Percentiles rank a stretch among this genome's conserved stretches.
Evolutionary conservation across 1,140 invertebrate species (phyloP).

Genomic region (Lepidurus couesii): DNA sequence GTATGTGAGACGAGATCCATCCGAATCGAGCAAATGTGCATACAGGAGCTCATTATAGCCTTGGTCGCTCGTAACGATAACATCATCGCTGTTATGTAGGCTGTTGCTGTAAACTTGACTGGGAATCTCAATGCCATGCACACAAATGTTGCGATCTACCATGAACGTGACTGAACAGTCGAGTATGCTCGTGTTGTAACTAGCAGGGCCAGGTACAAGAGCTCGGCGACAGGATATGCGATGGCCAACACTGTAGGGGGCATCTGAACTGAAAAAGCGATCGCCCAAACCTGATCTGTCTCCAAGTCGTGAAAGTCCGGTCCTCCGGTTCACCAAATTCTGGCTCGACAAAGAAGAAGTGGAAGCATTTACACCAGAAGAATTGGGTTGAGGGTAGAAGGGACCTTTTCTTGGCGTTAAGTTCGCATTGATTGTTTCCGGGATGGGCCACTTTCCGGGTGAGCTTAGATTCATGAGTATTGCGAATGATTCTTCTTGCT

Average conservation of each 20-base stretch:
- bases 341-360: constrained; percentile 22
- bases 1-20: constrained; percentile 66
- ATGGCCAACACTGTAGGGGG: not conserved
- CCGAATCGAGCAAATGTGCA: constrained; percentile 67
- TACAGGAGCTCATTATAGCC: constrained; percentile 68
- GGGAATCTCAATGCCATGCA: constrained; percentile 52
- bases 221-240: constrained; percentile 3
- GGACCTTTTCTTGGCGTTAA: not conserved
- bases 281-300: not conserved
- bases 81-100: not conserved
- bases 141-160: constrained; percentile 69
- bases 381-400: not conserved
- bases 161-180: constrained; percentile 69
- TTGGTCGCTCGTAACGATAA: not conserved
- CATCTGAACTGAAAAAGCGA: constrained; percentile 3
- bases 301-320: not conserved
- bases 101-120: constrained; percentile 33
- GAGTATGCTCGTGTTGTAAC: constrained; percentile 58
- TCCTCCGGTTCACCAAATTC: constrained; percentile 5
- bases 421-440: constrained; percentile 53
- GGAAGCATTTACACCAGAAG: not conserved
- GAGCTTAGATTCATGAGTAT: constrained; percentile 71
- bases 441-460: constrained; percentile 58
- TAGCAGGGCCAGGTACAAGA: constrained; percentile 31
- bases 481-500: constrained; percentile 65